Conservation (phyloP, 2,888 invertebrate species). For the Sipha maydis region DNA sequence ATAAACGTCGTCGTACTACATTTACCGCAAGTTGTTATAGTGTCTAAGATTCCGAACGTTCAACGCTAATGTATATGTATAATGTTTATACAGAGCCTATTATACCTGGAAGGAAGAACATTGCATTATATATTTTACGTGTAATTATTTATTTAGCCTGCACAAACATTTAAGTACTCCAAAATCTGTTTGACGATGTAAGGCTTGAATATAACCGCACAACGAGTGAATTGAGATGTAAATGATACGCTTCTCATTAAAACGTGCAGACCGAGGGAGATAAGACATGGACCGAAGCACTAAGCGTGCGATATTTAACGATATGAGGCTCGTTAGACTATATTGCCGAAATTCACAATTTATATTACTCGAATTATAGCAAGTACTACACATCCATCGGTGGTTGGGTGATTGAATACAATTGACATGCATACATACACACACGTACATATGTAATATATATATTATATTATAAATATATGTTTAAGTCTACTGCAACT, state of each 20-base stretch:
- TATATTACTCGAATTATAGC: not conserved
- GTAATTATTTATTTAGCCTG: not conserved
- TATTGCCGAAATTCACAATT: not conserved
- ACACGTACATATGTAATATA: no score
- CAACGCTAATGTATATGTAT: no score
- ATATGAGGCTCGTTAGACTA: not conserved
- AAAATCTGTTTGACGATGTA: not conserved
- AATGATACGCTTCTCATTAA: constrained; percentile 1
- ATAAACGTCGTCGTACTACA: no score
- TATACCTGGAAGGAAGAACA: no score
- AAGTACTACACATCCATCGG: no score
- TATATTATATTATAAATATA: no score
- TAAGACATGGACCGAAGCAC: not conserved
- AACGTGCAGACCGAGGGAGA: not conserved
- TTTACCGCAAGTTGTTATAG: no score
- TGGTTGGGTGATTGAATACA: no score
- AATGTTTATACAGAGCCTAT: no score
- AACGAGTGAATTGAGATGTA: constrained; percentile 11
- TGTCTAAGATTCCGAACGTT: no score
- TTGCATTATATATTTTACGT: not conserved
- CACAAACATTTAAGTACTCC: not conserved
- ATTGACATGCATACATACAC: no score
- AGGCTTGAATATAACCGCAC: not conserved
- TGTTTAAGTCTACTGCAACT: no score
- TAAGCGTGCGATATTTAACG: not conserved